Conservation (phyloP, 1,140 invertebrate genomes). For the Musca vetustissima region DNA sequence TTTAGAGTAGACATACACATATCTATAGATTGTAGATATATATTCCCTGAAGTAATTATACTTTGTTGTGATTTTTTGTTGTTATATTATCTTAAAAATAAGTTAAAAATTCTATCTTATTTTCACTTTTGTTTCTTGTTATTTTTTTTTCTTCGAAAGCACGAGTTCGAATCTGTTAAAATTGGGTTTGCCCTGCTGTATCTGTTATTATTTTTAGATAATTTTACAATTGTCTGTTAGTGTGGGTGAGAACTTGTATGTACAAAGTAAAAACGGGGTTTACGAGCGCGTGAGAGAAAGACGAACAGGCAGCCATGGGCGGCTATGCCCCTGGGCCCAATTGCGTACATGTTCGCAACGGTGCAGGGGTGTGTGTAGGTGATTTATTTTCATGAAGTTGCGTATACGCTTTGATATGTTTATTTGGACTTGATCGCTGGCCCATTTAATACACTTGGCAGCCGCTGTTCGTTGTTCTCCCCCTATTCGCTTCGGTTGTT, state of each 20-base stretch:
- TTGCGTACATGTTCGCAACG: too few species aligned
- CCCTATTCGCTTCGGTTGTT: neutral
- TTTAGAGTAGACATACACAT: too few species aligned
- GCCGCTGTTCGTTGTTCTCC: neutral
- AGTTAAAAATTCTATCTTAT: conserved; percentile 19
- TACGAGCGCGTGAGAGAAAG: too few species aligned
- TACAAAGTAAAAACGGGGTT: conserved; percentile 27
- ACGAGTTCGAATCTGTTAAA: conserved; percentile 2
- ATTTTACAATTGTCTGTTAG: conserved; percentile 26
- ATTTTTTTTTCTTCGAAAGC: conserved; percentile 17
- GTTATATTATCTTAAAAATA: conserved; percentile 3
- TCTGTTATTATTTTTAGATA: conserved; percentile 35
- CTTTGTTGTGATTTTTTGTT: conserved; percentile 7
- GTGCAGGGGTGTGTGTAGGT: too few species aligned
- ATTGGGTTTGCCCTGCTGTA: neutral
- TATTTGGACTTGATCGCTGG: neutral
- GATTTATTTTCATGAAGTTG: conserved; percentile 24
- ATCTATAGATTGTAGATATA: conserved; percentile 13
- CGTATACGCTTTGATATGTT: conserved; percentile 43
- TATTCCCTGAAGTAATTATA: conserved; percentile 22
- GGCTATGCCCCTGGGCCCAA: too few species aligned
- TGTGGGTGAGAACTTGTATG: conserved; percentile 31
- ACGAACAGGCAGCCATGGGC: too few species aligned
- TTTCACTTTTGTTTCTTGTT: conserved; percentile 17
- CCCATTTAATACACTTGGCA: neutral